Evolutionary conservation across 2,888 invertebrate species (phyloP), one percentile per base, ranked within the genome.

Genomic region (Achlya flavicornis): DNA sequence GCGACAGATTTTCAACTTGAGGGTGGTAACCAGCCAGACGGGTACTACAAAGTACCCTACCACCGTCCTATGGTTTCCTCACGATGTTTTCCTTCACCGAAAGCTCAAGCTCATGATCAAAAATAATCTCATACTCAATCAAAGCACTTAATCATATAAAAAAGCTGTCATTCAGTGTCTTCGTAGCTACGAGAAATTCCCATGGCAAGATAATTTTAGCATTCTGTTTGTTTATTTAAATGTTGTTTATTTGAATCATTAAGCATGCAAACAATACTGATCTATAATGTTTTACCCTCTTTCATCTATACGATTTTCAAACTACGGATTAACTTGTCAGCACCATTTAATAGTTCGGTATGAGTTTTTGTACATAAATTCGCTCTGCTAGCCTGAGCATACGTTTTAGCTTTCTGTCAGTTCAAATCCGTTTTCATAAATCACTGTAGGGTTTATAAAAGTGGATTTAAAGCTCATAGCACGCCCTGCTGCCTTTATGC

Each of bases 401-500:
- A 19, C 53, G 53, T 3, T 48, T 7, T 16, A 16, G 48, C 48
- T 53, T 53, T 53, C 53, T 53, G 53, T 19, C 7, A 16, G 16
- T 19, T 53, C 10, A 53, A 53, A 53, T 53, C 10, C 53, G 16
- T 19, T 53, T 19, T 53, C 53, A 53, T 53, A 53, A 53, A 53
- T 53, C 53, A 53, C 53, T 3, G 19, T 19, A 53, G 53, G 53
- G 53, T 53, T 53, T 19, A 53, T 53, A 53, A 19, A 48, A 48
- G 48, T 16, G 48, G 48, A 48, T 16, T 48, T 48, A 48, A 48
- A 48, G 48, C 48, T 48, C 16, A 53, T 53, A 53, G 53, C 53
- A 53, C 53, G 19, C 53, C 53, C 53, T 53, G 53, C 19, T 53
- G 53, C 53, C 16, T 53, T 53, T 53, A n/a, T 53, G 53, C 19